phyloP scores from a whole-genome alignment of 1,140 invertebrate genomes.

The Drosophila pseudoobscura region DNA sequence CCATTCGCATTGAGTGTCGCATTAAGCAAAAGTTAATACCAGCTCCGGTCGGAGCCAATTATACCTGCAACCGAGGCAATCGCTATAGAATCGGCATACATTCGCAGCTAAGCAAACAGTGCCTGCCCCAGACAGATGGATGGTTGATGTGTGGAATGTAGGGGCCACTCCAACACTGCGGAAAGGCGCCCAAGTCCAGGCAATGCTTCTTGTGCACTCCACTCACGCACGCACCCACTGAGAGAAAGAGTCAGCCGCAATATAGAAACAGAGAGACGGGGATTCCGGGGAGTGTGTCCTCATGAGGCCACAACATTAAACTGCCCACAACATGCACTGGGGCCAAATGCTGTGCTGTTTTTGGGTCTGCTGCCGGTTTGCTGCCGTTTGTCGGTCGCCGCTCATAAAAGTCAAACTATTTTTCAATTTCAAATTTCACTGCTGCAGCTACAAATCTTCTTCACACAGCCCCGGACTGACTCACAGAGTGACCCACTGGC shows the following conservation, averaged over 20 bases:
- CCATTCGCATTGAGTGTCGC: no score
- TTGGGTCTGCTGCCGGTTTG: constrained; percentile 15
- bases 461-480: constrained; percentile 45
- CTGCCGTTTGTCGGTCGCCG: constrained; percentile 61
- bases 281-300: not conserved
- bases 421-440: constrained; percentile 80
- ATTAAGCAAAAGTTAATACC: no score
- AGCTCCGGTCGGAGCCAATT: no score
- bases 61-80: no score
- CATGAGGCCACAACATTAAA: constrained; percentile 28
- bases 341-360: constrained; percentile 17
- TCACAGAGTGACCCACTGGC: constrained; percentile 71
- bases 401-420: constrained; percentile 82
- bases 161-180: constrained; percentile 10
- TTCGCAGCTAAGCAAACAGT: no score
- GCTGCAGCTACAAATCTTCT: constrained; percentile 76
- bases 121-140: no score
- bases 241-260: not conserved
- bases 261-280: not conserved
- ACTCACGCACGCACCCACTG: constrained; percentile 32
- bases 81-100: no score
- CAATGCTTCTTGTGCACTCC: constrained; percentile 41
- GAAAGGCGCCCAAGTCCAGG: constrained; percentile 37
- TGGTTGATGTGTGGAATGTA: no score
- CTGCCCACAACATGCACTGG: constrained; percentile 49